Conservation (phyloP, 2,888 invertebrate genomes). For the Adelognathus sp. region DNA sequence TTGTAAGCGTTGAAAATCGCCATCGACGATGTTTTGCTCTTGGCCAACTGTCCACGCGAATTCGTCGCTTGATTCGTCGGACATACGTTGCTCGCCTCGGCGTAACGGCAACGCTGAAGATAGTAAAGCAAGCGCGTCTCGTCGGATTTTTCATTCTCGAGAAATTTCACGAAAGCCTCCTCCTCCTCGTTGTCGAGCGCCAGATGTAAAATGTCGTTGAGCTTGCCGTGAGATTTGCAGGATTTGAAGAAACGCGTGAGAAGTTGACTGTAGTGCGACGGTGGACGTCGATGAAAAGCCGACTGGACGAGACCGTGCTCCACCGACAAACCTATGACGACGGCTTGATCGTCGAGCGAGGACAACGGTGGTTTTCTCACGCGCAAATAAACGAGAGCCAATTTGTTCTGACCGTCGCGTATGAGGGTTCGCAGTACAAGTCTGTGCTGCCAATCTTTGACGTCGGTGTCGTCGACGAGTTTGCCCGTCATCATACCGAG, state of each 20-base stretch:
- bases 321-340: slow-evolving; percentile 73
- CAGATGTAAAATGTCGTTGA: slow-evolving; percentile 83
- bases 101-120: slow-evolving; percentile 83
- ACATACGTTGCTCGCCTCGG: slow-evolving; percentile 69
- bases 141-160: slow-evolving; percentile 85
- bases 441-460: slow-evolving; percentile 89
- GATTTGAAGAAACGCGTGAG: slow-evolving; percentile 74
- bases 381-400: slow-evolving; percentile 88
- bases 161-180: slow-evolving; percentile 85
- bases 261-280: slow-evolving; percentile 73
- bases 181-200: slow-evolving; percentile 86
- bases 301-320: slow-evolving; percentile 76
- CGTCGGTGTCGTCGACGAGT: slow-evolving; percentile 78
- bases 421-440: slow-evolving; percentile 86
- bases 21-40: slow-evolving; percentile 62
- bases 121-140: slow-evolving; percentile 89
- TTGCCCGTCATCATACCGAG: slow-evolving; percentile 76
- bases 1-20: slow-evolving; percentile 74
- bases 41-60: slow-evolving; percentile 7
- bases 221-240: slow-evolving; percentile 72
- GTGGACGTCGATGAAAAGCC: slow-evolving; percentile 76
- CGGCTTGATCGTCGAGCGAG: slow-evolving; percentile 82
- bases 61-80: slow-evolving; percentile 8
- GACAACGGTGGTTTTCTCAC: slow-evolving; percentile 84
- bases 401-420: slow-evolving; percentile 86